A percentile compares a stretch with the other conserved stretches of the same genome.
Conservation (phyloP, 1,140 invertebrate species). For the Drosophila nannoptera region DNA sequence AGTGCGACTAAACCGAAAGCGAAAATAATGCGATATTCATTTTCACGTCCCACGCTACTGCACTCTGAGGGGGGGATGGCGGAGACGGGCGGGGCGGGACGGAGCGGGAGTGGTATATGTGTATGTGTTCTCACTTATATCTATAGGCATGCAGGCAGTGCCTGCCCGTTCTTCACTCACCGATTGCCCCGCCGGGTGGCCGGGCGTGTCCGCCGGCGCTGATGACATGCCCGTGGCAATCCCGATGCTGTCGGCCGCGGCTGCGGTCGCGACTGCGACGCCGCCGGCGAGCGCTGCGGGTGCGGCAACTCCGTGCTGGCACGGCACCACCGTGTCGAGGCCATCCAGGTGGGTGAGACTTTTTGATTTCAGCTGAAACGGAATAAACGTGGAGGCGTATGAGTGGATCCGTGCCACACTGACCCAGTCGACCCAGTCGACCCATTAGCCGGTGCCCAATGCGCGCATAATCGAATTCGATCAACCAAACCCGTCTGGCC, state of each 20-base stretch:
- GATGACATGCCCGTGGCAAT: slow-evolving; percentile 12
- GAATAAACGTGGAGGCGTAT: slow-evolving; percentile 44
- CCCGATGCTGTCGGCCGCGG: slow-evolving; percentile 6
- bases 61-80: not conserved
- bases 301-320: slow-evolving; percentile 57
- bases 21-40: slow-evolving; percentile 1
- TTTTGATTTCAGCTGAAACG: slow-evolving; percentile 78
- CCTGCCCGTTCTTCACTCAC: slow-evolving; percentile 37
- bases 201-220: slow-evolving; percentile 31
- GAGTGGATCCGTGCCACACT: slow-evolving; percentile 27
- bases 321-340: slow-evolving; percentile 67
- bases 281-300: slow-evolving; percentile 10
- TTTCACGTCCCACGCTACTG: not conserved
- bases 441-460: slow-evolving; percentile 42
- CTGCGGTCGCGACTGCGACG: slow-evolving; percentile 12
- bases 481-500: not conserved
- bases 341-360: slow-evolving; percentile 79
- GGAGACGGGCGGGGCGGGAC: not conserved
- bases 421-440: slow-evolving; percentile 1
- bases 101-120: slow-evolving; percentile 6
- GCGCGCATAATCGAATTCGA: slow-evolving; percentile 56
- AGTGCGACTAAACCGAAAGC: not conserved
- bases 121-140: not conserved
- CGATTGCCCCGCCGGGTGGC: slow-evolving; percentile 34
- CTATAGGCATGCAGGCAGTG: slow-evolving; percentile 8